Conservation (phyloP, 2,113 vertebrate genomes). For the Aptenodytes forsteri region DNA sequence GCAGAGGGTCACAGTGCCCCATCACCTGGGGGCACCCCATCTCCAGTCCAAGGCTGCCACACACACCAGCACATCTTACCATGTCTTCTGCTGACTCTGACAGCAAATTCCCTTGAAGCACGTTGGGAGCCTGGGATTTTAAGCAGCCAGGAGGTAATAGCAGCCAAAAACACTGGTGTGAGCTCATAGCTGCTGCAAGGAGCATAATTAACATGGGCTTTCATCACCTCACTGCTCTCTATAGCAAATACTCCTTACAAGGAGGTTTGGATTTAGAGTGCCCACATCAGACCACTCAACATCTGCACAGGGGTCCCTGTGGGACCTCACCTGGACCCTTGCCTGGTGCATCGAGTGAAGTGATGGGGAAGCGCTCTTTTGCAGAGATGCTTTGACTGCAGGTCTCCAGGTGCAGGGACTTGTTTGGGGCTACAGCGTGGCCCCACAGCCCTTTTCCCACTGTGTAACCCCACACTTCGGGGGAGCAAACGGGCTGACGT, state of each 20-base stretch:
- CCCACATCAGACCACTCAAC: not conserved
- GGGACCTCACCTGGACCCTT: not conserved
- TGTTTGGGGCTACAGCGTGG: not conserved
- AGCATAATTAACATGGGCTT: not conserved
- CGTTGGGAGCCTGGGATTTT: not conserved
- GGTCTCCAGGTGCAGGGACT: not conserved
- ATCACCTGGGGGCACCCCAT: not conserved
- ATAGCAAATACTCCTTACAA: not conserved
- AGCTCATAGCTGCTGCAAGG: not conserved
- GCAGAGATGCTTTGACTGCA: not conserved
- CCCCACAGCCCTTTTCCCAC: not conserved
- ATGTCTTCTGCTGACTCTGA: not conserved
- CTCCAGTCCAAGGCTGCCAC: not conserved
- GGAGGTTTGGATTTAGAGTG: not conserved
- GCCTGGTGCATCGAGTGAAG: fast-evolving
- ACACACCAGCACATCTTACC: not conserved
- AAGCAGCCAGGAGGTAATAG: not conserved
- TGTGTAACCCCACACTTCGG: not conserved
- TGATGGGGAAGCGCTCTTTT: not conserved
- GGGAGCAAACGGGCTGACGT: fast-evolving
- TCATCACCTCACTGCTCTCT: not conserved
- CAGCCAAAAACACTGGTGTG: not conserved
- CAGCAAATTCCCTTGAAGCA: not conserved
- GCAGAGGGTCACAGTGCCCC: not conserved
- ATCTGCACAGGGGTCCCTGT: not conserved